Conservation (phyloP, 2,113 vertebrate species). For the Zosterops lateralis region DNA sequence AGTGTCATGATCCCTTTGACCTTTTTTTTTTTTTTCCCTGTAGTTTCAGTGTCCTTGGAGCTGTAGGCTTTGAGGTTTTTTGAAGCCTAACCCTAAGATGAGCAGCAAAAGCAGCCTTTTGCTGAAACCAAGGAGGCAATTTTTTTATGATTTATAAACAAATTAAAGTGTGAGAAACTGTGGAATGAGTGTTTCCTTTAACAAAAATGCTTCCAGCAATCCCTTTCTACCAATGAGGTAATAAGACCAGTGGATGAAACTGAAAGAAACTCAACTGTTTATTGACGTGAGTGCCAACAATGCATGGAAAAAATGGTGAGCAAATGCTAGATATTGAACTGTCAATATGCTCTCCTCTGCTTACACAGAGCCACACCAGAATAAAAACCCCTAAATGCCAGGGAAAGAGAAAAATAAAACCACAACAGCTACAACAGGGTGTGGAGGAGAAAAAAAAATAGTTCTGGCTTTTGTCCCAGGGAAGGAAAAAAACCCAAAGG, state of each 20-base stretch:
- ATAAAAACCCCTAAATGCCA: neutral
- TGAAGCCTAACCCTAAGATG: accelerated
- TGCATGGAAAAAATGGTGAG: neutral
- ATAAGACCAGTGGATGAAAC: neutral
- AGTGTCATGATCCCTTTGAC: neutral
- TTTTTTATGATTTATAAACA: neutral
- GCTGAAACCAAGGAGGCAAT: neutral
- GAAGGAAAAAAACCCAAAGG: neutral
- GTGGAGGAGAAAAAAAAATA: neutral
- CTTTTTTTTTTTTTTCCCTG: neutral
- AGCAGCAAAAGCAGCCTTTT: neutral
- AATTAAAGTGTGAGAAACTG: neutral
- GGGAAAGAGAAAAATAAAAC: neutral
- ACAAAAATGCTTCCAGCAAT: neutral
- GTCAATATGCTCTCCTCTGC: neutral
- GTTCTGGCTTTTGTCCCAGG: neutral
- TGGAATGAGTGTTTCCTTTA: neutral
- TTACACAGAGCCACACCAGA: neutral
- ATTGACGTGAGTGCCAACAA: neutral
- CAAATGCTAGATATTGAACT: neutral
- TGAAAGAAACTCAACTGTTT: neutral
- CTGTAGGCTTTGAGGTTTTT: neutral
- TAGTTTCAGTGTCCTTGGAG: neutral
- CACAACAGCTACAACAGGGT: accelerated
- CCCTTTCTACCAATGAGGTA: neutral